Evolutionary conservation across 2,797 vertebrate genomes (phyloP).

Genomic region (Myotis vivesi): DNA sequence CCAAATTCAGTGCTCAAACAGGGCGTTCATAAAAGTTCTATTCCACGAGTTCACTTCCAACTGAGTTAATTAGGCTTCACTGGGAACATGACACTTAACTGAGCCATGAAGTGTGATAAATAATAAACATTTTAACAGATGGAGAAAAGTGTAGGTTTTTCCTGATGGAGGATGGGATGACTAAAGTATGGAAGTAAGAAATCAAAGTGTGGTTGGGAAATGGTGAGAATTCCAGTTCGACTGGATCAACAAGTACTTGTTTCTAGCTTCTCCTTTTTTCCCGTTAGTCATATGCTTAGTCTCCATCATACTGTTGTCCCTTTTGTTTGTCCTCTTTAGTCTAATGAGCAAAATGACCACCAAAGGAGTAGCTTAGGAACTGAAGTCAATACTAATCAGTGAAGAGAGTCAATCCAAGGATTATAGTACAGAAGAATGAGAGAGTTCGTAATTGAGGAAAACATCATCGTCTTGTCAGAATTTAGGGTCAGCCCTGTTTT

Average conservation of each 20-base stretch:
- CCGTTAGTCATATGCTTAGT: not conserved
- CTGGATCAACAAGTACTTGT: not conserved
- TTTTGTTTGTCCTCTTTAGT: not conserved
- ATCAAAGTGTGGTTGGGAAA: not conserved
- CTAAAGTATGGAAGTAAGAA: not conserved
- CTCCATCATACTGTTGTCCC: not conserved
- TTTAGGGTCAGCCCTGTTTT: not conserved
- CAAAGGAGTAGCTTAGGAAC: not conserved
- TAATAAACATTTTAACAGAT: not conserved
- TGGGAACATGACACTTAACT: not conserved
- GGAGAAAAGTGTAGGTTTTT: not conserved
- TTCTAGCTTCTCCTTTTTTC: slow-evolving; percentile 39
- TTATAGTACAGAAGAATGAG: not conserved
- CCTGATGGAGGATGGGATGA: not conserved
- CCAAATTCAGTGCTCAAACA: not conserved
- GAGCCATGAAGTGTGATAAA: not conserved
- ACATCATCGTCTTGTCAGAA: not conserved
- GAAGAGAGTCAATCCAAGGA: not conserved
- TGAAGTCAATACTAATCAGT: not conserved
- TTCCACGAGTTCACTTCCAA: not conserved
- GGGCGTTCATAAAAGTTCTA: not conserved
- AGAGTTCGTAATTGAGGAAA: not conserved
- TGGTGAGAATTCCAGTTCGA: not conserved
- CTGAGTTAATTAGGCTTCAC: not conserved
- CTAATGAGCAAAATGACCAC: not conserved